Percentiles rank a stretch among this genome's conserved stretches.
Conservation (phyloP, 2,797 vertebrate species). For the Chelidonichthys spinosus region DNA sequence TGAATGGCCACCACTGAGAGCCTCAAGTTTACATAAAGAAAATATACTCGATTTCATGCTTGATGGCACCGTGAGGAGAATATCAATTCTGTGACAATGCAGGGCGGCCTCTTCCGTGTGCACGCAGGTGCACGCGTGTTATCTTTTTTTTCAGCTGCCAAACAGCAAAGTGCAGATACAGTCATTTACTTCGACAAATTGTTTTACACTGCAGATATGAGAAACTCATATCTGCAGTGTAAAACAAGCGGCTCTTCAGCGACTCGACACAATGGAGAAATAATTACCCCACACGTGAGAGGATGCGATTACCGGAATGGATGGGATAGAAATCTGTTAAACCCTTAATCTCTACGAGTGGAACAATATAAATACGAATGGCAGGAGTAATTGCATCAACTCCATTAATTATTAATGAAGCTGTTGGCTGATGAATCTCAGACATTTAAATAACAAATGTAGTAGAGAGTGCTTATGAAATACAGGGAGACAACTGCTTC, state of each 20-base stretch:
- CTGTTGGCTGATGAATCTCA: conserved; percentile 40
- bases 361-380: conserved; percentile 57
- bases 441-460: conserved; percentile 39
- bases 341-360: conserved; percentile 59
- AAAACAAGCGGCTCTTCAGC: conserved; percentile 31
- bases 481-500: background rate
- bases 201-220: conserved; percentile 28
- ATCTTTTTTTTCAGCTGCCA: conserved; percentile 30
- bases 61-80: conserved; percentile 30
- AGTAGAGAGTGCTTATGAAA: background rate
- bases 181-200: conserved; percentile 44
- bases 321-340: conserved; percentile 68
- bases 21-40: conserved; percentile 56
- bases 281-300: conserved; percentile 59
- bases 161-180: conserved; percentile 35
- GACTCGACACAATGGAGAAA: conserved; percentile 34
- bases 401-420: conserved; percentile 57
- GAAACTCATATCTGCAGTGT: no score
- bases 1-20: conserved; percentile 32
- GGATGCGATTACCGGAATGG: conserved; percentile 55
- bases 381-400: conserved; percentile 36
- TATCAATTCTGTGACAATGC: conserved; percentile 23
- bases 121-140: background rate
- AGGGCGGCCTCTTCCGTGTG: background rate
- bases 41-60: conserved; percentile 43